Conservation (phyloP, 2,113 vertebrate species). For the Fregata magnificens region DNA sequence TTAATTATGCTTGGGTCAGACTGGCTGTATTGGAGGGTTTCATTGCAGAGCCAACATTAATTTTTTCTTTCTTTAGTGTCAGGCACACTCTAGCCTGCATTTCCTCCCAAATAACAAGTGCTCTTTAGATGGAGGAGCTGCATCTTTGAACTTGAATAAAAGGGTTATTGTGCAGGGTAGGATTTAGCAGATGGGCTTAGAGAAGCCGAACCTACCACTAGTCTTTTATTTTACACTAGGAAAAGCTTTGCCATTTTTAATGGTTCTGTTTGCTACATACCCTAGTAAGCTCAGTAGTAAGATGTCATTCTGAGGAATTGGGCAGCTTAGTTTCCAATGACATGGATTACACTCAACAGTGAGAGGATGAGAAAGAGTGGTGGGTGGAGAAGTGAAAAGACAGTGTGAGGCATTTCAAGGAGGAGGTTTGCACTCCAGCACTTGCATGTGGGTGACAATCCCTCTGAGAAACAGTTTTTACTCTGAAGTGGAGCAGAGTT, state of each 20-base stretch:
- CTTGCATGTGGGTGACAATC: constrained; percentile 37
- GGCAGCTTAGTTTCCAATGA: constrained; percentile 44
- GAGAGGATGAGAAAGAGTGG: constrained; percentile 27
- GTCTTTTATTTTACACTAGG: constrained; percentile 45
- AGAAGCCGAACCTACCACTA: constrained; percentile 22
- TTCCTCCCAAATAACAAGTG: constrained; percentile 43
- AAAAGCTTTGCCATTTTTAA: constrained; percentile 55
- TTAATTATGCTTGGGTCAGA: not conserved
- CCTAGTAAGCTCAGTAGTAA: constrained; percentile 53
- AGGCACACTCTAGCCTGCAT: constrained; percentile 30
- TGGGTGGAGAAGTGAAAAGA: constrained; percentile 43
- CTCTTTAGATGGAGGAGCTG: constrained; percentile 54
- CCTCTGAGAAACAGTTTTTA: not conserved
- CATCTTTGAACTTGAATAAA: constrained; percentile 58
- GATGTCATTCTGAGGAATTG: constrained; percentile 44
- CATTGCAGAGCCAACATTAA: not conserved
- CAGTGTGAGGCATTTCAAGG: constrained; percentile 18
- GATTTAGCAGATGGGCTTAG: constrained; percentile 63
- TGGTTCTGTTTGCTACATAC: constrained; percentile 53
- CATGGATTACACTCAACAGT: constrained; percentile 17
- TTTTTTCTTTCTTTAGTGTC: constrained; percentile 14
- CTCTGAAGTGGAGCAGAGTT: not conserved
- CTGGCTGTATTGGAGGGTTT: not conserved
- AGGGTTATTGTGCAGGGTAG: constrained; percentile 1
- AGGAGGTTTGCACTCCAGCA: constrained; percentile 8